Evolutionary conservation across 53 echinoderm and acorn worm species (phyloP), one percentile per base, ranked within the genome.

Genomic region (Temnopleurus reevesii): DNA sequence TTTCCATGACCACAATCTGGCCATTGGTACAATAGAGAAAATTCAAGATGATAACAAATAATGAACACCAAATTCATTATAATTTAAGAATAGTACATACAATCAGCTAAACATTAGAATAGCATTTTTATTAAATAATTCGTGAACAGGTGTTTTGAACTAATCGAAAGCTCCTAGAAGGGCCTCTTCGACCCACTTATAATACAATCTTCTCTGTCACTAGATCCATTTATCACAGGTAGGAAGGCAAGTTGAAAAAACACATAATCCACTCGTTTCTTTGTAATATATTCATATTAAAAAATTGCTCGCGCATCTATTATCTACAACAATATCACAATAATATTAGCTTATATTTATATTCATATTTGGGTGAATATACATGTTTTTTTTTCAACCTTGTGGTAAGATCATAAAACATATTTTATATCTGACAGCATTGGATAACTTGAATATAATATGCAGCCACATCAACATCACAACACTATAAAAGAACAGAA

Each of bases 241-340:
- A 83, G 83, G 83, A 83, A 83, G 83, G 83, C 83, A 83, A 83
- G 83, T 83, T 83, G 58, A 83, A 83, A 83, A 83, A 81, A 81
- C 44, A 81, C 21, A 77, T 77, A 53, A 63, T 31, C 63, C 81
- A 81, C 49, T 47, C 31, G 53, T 81, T 81, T 53, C 63, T 63
- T 59, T 31, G 63, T 63, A 63, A 31, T 63, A 63, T 63, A 33
- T 63, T 63, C 34, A 63, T 63, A 63, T 63, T 63, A 63, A 63
- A 63, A 63, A 63, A 63, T 33, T 63, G 34, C 63, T 63, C 34
- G 46, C 81, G 31, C 81, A 81, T 31, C 81, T 81, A 46, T 4
- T 81, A 81, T 81, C 49, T 81, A 81, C 53, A 77, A 77, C 44
- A 43, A 46, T 77, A 46, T 77, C 77, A 81, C 53, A 63, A 63